These are phyloP conservation scores for Probaryconus sp. DNA, from an alignment of 1,140 invertebrate species.

Conservation along the genomic window DNA sequence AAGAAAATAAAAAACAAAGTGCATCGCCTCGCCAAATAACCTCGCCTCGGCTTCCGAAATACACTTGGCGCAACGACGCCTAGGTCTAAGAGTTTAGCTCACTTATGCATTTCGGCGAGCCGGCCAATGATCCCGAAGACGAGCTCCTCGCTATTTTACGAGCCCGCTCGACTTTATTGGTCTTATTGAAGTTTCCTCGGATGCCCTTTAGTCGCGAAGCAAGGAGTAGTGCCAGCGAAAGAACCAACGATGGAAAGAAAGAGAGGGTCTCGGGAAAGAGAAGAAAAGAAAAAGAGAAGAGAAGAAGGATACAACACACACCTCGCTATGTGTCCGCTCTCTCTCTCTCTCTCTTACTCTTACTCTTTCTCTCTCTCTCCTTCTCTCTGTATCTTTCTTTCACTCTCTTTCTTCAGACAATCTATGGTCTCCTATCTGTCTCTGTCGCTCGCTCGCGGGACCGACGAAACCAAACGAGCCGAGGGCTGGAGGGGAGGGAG, in stretches of 20 bases:
- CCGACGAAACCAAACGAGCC: conserved; percentile 6
- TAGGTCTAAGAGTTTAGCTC: neutral
- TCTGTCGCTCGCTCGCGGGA: conserved; percentile 19
- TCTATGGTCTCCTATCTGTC: too few relatives aligned
- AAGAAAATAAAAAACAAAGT: too few relatives aligned
- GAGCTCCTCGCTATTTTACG: conserved; percentile 33
- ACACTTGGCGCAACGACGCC: neutral
- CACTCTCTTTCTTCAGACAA: too few relatives aligned
- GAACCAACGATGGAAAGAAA: conserved; percentile 13
- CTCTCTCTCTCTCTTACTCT: neutral
- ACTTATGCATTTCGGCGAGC: conserved; percentile 20
- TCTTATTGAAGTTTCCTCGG: conserved; percentile 70
- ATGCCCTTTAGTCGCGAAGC: conserved; percentile 48
- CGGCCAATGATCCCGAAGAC: conserved; percentile 50
- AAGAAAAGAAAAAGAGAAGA: conserved; percentile 49
- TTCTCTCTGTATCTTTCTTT: conserved; percentile 1
- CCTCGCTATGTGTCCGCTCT: neutral
- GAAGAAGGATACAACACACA: conserved; percentile 33
- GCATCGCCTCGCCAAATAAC: too few relatives aligned
- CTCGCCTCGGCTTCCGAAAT: conserved; percentile 3
- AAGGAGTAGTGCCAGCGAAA: conserved; percentile 19
- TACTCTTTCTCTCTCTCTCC: neutral
- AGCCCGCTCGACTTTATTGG: conserved; percentile 63
- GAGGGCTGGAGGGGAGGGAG: conserved; percentile 23
- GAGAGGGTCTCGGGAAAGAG: conserved; percentile 22